These are phyloP conservation scores for Piaya cayana DNA, from an alignment of 2,113 vertebrate species.

Conservation along the genomic window DNA sequence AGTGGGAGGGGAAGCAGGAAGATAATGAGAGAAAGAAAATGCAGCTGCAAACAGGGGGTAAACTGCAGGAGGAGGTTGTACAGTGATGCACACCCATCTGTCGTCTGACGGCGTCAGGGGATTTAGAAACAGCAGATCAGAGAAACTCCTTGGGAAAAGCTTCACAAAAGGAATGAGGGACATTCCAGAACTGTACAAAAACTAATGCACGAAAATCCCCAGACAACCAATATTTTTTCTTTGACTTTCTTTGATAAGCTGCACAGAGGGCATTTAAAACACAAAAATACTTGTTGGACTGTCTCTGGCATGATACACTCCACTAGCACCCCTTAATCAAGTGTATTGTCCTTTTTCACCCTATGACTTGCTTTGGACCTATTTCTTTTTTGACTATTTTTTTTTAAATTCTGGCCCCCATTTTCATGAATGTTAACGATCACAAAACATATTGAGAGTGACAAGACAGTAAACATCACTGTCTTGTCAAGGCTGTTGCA, in stretches of 20 bases:
- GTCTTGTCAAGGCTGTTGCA: not conserved
- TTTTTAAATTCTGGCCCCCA: not conserved
- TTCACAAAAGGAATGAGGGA: not conserved
- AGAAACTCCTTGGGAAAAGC: not conserved
- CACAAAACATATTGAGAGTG: slow-evolving; percentile 6
- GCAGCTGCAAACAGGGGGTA: not conserved
- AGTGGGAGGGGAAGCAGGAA: not conserved
- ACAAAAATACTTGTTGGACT: not conserved
- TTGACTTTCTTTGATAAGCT: not conserved
- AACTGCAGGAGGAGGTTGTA: not conserved
- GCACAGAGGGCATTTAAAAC: not conserved
- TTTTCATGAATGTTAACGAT: not conserved
- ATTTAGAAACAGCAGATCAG: not conserved
- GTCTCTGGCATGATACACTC: not conserved
- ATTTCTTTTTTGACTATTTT: not conserved
- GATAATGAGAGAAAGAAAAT: not conserved
- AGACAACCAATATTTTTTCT: not conserved
- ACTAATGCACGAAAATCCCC: not conserved
- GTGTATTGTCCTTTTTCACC: not conserved
- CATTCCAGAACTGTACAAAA: not conserved
- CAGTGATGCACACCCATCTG: not conserved
- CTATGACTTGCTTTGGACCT: not conserved
- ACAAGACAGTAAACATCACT: slow-evolving; percentile 30
- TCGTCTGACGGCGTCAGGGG: rapidly evolving
- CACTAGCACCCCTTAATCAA: not conserved